Conservation (phyloP, 2,888 invertebrate genomes). For the Thyatira batis region DNA sequence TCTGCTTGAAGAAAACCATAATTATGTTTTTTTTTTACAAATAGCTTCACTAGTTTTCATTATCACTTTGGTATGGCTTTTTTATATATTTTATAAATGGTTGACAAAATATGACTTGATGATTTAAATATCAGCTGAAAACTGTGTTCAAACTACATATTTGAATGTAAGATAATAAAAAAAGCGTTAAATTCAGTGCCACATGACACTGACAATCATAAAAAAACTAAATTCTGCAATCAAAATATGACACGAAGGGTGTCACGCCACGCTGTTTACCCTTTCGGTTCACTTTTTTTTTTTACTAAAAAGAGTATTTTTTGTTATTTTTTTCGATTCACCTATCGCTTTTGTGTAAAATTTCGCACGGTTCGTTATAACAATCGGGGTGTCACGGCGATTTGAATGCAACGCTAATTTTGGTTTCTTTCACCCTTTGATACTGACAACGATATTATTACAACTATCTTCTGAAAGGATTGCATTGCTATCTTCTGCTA, state of each 20-base stretch:
- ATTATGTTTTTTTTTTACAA: no score
- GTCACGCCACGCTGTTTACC: constrained; percentile 54
- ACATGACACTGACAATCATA: constrained; percentile 5
- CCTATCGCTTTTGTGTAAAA: constrained; percentile 50
- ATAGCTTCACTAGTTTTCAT: not conserved
- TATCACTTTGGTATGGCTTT: no score
- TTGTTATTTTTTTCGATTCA: constrained; percentile 37
- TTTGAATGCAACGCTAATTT: constrained; percentile 78
- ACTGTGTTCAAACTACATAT: no score
- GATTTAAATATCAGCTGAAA: not conserved
- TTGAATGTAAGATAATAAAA: not conserved
- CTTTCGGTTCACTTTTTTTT: constrained; percentile 47
- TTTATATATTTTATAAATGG: no score
- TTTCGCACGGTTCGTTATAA: constrained; percentile 79
- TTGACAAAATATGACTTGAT: not conserved
- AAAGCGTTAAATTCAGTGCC: not conserved
- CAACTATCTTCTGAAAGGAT: constrained; percentile 53
- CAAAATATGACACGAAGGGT: constrained; percentile 52
- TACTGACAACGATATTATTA: constrained; percentile 51
- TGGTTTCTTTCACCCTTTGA: constrained; percentile 64
- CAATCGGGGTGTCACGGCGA: constrained; percentile 56
- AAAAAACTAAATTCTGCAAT: constrained; percentile 42
- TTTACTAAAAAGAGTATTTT: constrained; percentile 34
- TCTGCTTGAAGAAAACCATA: constrained; percentile 7
- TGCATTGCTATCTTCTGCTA: constrained; percentile 52